phyloP scores from a whole-genome alignment of 2,888 invertebrate genomes.

The Smittia sp. region DNA sequence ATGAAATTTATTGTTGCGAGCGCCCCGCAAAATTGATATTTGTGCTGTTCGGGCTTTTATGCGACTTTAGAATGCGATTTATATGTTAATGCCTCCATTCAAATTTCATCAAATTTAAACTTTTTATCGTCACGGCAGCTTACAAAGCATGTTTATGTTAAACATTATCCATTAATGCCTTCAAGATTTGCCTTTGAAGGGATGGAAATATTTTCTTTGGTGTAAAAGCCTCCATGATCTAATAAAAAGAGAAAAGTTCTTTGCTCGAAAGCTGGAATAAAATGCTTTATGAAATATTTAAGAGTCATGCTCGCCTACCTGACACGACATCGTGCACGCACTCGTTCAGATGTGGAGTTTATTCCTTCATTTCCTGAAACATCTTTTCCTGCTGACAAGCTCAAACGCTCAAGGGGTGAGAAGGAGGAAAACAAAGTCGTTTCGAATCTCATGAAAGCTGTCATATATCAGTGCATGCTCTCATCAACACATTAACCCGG shows the following conservation, averaged over 20 bases:
- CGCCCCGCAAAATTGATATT: background rate
- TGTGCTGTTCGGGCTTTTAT: too few relatives aligned
- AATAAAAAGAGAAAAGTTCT: background rate
- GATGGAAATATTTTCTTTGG: background rate
- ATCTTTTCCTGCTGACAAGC: background rate
- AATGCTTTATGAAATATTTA: background rate
- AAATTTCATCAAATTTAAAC: background rate
- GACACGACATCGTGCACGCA: background rate
- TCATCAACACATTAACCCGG: conserved; percentile 15
- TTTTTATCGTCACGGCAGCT: background rate
- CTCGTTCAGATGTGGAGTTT: background rate
- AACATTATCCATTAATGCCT: conserved; percentile 19
- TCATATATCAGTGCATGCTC: conserved; percentile 4
- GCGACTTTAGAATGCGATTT: background rate
- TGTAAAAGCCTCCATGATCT: too few relatives aligned
- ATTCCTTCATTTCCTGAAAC: background rate
- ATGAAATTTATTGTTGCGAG: background rate
- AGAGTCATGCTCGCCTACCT: background rate
- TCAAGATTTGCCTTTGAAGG: background rate
- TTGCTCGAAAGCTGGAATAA: background rate
- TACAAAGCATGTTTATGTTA: background rate
- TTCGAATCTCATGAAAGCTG: background rate
- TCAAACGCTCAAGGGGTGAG: background rate
- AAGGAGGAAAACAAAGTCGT: conserved; percentile 18
- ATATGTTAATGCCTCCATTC: background rate